A percentile compares a stretch with the other conserved stretches of the same genome.
Conservation (phyloP, 2,888 invertebrate species). For the Amaurobius ferox region DNA sequence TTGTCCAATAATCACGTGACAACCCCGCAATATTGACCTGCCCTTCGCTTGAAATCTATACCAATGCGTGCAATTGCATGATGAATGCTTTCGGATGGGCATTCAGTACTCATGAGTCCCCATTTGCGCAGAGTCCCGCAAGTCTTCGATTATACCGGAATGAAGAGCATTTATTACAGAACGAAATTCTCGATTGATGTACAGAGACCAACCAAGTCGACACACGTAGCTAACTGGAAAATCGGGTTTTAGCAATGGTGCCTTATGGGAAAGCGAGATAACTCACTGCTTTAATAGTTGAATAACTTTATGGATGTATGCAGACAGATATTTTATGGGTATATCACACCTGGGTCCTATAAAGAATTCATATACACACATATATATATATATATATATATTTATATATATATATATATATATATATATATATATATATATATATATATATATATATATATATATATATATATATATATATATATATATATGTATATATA, state of each 20-base stretch:
- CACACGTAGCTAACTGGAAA: slow-evolving; percentile 26
- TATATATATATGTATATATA: too few species aligned
- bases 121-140: background rate
- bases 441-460: too few species aligned
- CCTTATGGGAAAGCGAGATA: background rate
- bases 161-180: slow-evolving; percentile 10
- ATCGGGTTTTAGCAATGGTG: slow-evolving; percentile 24
- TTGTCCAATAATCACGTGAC: background rate
- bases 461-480: too few species aligned
- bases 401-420: too few species aligned
- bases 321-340: too few species aligned
- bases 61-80: background rate
- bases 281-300: too few species aligned
- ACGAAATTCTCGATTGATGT: slow-evolving; percentile 16
- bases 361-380: too few species aligned
- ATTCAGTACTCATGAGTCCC: background rate
- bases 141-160: slow-evolving; percentile 29
- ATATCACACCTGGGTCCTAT: too few species aligned
- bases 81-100: background rate
- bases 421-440: too few species aligned
- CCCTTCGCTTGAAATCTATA: background rate
- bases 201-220: slow-evolving; percentile 20
- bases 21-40: background rate
- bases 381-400: too few species aligned
- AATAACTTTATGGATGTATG: too few species aligned